Evolutionary conservation across 2,113 vertebrate genomes (phyloP).

Genomic region (Pholis gunnellus): DNA sequence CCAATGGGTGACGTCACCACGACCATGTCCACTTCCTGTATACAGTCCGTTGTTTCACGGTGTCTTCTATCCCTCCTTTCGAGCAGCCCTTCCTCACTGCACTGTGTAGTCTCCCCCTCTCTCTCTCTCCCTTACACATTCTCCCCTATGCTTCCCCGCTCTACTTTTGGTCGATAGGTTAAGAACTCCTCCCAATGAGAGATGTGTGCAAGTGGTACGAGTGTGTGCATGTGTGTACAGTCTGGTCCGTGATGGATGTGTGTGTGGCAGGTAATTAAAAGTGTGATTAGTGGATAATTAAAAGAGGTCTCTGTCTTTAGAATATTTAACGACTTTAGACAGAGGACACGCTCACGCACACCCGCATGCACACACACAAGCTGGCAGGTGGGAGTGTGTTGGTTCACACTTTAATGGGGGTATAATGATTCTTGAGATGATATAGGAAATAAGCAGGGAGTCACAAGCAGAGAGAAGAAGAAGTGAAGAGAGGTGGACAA

Average conservation of each 20-base stretch:
- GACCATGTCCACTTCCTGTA: background rate
- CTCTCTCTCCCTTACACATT: conserved; percentile 18
- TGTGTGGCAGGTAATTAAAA: conserved; percentile 80
- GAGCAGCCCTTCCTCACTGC: conserved; percentile 34
- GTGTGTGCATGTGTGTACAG: conserved; percentile 39
- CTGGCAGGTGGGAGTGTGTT: conserved; percentile 61
- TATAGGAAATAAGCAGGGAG: conserved; percentile 33
- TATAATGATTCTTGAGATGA: conserved; percentile 67
- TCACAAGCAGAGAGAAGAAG: conserved; percentile 11
- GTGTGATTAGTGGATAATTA: conserved; percentile 80
- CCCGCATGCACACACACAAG: conserved; percentile 36
- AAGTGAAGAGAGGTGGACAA: conserved; percentile 22
- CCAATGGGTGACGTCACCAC: background rate
- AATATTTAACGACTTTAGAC: conserved; percentile 76
- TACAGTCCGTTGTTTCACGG: conserved; percentile 6
- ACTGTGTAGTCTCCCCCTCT: conserved; percentile 10
- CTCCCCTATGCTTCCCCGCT: conserved; percentile 5
- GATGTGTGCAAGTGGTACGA: conserved; percentile 32
- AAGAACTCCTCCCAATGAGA: conserved; percentile 55
- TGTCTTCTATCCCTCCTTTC: conserved; percentile 20
- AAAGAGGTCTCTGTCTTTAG: conserved; percentile 77
- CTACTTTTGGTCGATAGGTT: conserved; percentile 63
- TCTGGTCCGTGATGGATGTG: conserved; percentile 70
- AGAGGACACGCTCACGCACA: conserved; percentile 44
- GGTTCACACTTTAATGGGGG: conserved; percentile 51